A percentile compares a stretch with the other conserved stretches of the same genome.
Conservation (phyloP, 2,888 invertebrate genomes). For the Bhutanitis thaidina region DNA sequence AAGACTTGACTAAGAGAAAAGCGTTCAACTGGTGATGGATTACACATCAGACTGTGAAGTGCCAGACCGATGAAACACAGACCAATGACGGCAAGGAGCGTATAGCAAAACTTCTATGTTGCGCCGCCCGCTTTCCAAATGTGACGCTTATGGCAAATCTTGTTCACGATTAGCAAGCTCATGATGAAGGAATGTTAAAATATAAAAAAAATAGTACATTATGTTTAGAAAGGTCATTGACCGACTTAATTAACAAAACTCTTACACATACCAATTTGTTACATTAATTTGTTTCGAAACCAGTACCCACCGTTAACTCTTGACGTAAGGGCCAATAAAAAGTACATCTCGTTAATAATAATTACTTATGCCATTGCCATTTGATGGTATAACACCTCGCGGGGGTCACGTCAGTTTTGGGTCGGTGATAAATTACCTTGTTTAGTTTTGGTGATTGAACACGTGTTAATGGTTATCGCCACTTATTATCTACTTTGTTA, state of each 20-base stretch:
- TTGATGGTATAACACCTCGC: background rate
- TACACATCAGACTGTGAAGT: no score
- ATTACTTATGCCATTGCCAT: conserved; percentile 2
- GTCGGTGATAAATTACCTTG: conserved; percentile 6
- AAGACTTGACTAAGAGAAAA: no score
- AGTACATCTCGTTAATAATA: conserved; percentile 13
- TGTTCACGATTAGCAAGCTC: no score
- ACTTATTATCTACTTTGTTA: background rate
- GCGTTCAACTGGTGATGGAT: no score
- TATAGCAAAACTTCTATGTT: no score
- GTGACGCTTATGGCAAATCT: no score
- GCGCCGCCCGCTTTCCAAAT: no score
- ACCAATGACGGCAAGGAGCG: no score
- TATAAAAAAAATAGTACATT: no score
- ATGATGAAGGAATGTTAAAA: no score
- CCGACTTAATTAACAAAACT: conserved; percentile 1
- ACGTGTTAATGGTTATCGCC: conserved; percentile 9
- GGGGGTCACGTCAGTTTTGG: conserved; percentile 3
- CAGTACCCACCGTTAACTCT: background rate
- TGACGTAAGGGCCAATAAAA: conserved; percentile 3
- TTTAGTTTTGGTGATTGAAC: background rate
- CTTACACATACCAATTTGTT: conserved; percentile 8
- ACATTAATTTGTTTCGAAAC: background rate
- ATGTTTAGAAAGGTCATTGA: conserved; percentile 1
- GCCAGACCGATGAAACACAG: no score